Percentiles rank a stretch among this genome's conserved stretches.
phyloP scores from a whole-genome alignment of 1,140 invertebrate species.

The Arctopsyche grandis region DNA sequence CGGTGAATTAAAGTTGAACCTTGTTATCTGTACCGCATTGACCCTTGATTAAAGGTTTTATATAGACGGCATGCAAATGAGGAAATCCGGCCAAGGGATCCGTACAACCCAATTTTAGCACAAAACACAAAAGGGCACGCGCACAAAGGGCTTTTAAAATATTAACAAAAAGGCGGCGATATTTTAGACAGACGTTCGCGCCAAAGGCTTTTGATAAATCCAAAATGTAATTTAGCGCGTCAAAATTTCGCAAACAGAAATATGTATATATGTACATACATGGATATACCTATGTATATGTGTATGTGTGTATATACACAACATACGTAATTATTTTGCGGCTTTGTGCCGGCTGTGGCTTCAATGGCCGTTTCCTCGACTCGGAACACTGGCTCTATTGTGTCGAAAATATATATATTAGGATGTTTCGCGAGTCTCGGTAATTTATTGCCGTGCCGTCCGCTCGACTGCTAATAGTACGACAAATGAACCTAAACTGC shows the following conservation, averaged over 20 bases:
- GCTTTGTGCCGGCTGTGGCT: conserved; percentile 4
- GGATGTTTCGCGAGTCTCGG: conserved; percentile 15
- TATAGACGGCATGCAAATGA: too few relatives aligned
- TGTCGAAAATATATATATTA: conserved; percentile 20
- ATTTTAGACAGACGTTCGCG: too few relatives aligned
- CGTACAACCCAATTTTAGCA: too few relatives aligned
- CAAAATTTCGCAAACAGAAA: not conserved
- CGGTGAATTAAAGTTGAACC: too few relatives aligned
- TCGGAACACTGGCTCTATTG: not conserved
- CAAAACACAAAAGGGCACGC: too few relatives aligned
- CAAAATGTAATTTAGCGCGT: too few relatives aligned
- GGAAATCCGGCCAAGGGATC: too few relatives aligned
- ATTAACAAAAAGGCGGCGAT: too few relatives aligned
- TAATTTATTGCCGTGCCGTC: conserved; percentile 14
- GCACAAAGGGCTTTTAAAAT: too few relatives aligned
- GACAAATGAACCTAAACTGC: not conserved
- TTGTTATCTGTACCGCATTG: too few relatives aligned
- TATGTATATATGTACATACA: not conserved
- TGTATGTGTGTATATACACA: not conserved
- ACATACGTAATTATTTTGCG: conserved; percentile 29
- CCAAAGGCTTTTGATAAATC: too few relatives aligned
- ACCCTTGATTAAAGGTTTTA: too few relatives aligned
- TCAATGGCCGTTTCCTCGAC: not conserved
- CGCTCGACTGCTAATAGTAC: not conserved
- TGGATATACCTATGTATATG: not conserved